Percentiles rank a stretch among this genome's conserved stretches.
Evolutionary conservation across 2,888 invertebrate genomes (phyloP).

Genomic region (Nymphalis polychloros): DNA sequence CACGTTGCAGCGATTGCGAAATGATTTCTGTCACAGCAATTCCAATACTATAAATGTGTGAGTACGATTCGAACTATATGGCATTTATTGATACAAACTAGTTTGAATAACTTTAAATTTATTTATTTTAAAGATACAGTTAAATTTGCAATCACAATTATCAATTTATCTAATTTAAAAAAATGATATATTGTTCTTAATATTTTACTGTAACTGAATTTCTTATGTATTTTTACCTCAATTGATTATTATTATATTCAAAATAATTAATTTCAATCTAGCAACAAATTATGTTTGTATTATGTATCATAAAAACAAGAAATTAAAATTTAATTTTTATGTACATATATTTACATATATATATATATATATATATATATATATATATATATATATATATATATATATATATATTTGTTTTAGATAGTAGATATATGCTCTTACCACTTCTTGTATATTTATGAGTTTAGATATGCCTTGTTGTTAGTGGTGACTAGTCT

Average conservation of each 20-base stretch:
- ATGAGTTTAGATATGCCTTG: conserved; percentile 27
- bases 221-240: too few species aligned
- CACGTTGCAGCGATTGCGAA: conserved; percentile 13
- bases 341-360: too few species aligned
- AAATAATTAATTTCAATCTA: too few species aligned
- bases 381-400: too few species aligned
- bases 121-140: conserved; percentile 11
- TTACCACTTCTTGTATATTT: conserved; percentile 30
- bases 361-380: too few species aligned
- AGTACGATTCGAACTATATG: conserved; percentile 22
- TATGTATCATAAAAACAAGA: background rate
- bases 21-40: conserved; percentile 19
- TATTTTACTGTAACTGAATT: too few species aligned
- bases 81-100: conserved; percentile 25
- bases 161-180: too few species aligned
- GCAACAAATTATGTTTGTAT: too few species aligned
- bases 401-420: too few species aligned
- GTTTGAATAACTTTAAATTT: conserved; percentile 22
- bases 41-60: conserved; percentile 23
- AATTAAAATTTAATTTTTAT: too few species aligned
- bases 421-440: background rate
- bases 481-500: conserved; percentile 47
- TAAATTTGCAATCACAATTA: background rate
- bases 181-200: too few species aligned
- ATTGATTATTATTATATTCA: too few species aligned